These are phyloP conservation scores for Meloidogyne floridensis DNA, from an alignment of 1,140 invertebrate genomes.

Conservation along the genomic window DNA sequence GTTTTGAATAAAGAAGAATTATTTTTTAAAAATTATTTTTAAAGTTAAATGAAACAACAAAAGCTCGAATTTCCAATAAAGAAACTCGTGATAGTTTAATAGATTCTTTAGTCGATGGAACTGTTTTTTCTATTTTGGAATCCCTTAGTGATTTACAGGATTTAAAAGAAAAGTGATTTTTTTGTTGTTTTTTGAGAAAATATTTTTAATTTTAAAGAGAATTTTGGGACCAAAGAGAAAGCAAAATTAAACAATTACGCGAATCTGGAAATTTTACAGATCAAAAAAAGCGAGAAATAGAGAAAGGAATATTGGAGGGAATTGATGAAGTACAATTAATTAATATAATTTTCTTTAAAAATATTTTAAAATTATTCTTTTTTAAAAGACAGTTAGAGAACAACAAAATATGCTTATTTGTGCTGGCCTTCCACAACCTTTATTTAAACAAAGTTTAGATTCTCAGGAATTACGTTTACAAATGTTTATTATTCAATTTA, in stretches of 20 bases:
- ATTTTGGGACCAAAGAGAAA: slow-evolving; percentile 22
- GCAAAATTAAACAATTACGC: slow-evolving; percentile 16
- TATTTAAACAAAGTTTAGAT: slow-evolving; percentile 23
- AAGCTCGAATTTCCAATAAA: neutral
- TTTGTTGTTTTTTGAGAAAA: neutral
- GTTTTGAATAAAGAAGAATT: neutral
- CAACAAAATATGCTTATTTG: slow-evolving; percentile 29
- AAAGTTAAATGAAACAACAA: neutral
- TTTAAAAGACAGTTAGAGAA: slow-evolving; percentile 14
- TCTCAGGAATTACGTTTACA: slow-evolving; percentile 19
- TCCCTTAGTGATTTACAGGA: slow-evolving; percentile 29
- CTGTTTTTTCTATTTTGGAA: slow-evolving; percentile 26
- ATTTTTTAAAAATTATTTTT: neutral
- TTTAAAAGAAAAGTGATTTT: slow-evolving; percentile 14
- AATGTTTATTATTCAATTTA: slow-evolving; percentile 30
- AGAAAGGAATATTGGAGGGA: slow-evolving; percentile 20
- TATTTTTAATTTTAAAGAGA: slow-evolving; percentile 2
- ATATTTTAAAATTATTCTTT: neutral
- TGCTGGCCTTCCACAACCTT: slow-evolving; percentile 17
- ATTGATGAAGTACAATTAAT: slow-evolving; percentile 17
- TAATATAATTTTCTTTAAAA: neutral
- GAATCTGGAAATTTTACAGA: neutral
- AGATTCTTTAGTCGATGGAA: slow-evolving; percentile 23
- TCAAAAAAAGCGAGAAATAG: neutral
- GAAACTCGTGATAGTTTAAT: slow-evolving; percentile 11